Conservation (phyloP, 2,113 vertebrate genomes). For the Silurus meridionalis region DNA sequence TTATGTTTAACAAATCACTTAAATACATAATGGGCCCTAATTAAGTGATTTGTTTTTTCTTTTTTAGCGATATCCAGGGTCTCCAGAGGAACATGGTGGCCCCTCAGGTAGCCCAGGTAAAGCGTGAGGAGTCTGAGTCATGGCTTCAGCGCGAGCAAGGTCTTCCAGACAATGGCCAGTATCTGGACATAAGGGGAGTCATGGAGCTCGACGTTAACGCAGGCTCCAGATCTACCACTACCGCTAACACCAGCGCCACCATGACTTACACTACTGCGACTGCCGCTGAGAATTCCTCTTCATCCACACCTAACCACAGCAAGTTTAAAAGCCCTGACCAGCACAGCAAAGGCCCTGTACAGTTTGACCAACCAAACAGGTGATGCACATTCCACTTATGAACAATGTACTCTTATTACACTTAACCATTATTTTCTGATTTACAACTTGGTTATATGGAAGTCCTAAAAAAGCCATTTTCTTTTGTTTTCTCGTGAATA, state of each 20-base stretch:
- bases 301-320: conserved; percentile 65
- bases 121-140: conserved; percentile 67
- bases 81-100: conserved; percentile 81
- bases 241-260: conserved; percentile 67
- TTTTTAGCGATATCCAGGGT: conserved; percentile 85
- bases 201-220: conserved; percentile 64
- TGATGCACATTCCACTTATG: conserved; percentile 55
- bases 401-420: not conserved
- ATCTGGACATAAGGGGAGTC: conserved; percentile 78
- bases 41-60: not conserved
- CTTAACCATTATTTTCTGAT: not conserved
- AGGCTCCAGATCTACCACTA: conserved; percentile 59
- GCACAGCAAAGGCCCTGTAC: conserved; percentile 72
- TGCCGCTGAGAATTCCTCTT: conserved; percentile 35
- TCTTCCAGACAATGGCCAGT: conserved; percentile 81
- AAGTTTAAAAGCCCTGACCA: conserved; percentile 67
- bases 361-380: conserved; percentile 95
- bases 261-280: conserved; percentile 65
- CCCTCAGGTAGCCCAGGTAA: conserved; percentile 63
- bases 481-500: too few species aligned
- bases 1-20: not conserved
- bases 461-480: too few species aligned
- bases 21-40: not conserved
- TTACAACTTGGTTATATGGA: not conserved
- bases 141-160: conserved; percentile 69